Evolutionary conservation across 2,888 invertebrate genomes (phyloP), one percentile per base, ranked within the genome.

Genomic region (Cistogaster globosa): DNA sequence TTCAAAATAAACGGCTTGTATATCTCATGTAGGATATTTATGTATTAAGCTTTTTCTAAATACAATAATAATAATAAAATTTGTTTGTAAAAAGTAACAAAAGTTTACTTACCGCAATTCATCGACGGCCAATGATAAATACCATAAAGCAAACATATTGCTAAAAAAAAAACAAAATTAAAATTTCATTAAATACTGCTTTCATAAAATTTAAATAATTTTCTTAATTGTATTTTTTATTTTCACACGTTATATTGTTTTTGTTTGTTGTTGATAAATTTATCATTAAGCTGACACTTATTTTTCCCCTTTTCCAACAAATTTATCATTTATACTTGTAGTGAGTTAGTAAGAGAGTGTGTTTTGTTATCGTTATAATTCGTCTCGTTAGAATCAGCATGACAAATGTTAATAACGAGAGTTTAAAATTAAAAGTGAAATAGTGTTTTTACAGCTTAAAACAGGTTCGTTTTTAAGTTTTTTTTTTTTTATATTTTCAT

Each of bases 101-200:
- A 38, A 18, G 6, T 32, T 42, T 62, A 91, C 92, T 92, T 87
- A 92, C 92, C 92, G 91, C 84, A 92, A 88, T 87, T 92, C 92
- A 55, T 91, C 92, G 83, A 92, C 88, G 69, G 92, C 92, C 84
- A 92, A 89, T 60, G 92, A 91, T 81, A 92, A 87, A 88, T 92
- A 92, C 92, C 92, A 92, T 87, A 92, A 89, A 79, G 92, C 92
- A 88, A 92, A 92, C 92, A 92, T 92, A 69, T 88, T 88, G 83
- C 91, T 91, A 87, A 79, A 90, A 90, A 86, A 53, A 83, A 42
- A 78, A 48, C 3, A 77, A 26, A 58, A 67, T 53, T 18, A 20
- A 76, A 32, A 51, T 58, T 51, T 67, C 48, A 57, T 60, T 68
- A 65, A 60, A 26, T 53, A 55, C 5, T 9, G 18, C 16, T 60